Conservation (phyloP, 1,140 invertebrate genomes). For the Xylocopa sonorina region DNA sequence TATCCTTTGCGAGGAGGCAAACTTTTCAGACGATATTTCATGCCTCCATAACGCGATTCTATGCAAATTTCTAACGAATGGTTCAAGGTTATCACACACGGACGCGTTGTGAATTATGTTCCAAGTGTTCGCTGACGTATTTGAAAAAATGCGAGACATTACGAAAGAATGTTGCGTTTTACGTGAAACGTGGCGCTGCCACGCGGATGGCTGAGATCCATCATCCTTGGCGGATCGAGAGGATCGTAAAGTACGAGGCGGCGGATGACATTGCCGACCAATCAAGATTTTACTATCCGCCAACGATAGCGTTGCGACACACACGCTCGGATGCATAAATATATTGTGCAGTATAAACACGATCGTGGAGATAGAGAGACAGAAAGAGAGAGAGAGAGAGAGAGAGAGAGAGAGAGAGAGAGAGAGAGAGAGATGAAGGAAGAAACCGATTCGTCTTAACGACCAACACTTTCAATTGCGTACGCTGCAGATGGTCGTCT, state of each 20-base stretch:
- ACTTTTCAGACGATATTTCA: background rate
- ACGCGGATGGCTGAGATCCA: background rate
- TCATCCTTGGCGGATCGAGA: background rate
- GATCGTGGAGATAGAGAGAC: background rate
- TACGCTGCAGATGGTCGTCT: constrained; percentile 1
- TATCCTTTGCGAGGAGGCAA: too few species aligned
- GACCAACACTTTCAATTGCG: too few species aligned
- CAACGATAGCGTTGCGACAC: background rate
- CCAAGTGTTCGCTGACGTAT: background rate
- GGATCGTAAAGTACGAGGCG: background rate
- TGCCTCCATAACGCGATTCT: background rate
- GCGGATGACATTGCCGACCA: background rate
- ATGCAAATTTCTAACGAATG: background rate
- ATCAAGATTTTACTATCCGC: background rate
- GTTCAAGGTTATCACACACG: background rate
- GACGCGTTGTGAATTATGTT: background rate
- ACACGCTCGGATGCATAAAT: background rate
- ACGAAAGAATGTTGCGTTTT: background rate
- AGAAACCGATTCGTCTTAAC: too few species aligned
- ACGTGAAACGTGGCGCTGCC: background rate
- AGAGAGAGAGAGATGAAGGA: too few species aligned
- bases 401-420: too few species aligned
- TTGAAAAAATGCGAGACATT: background rate
- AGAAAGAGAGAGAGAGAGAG: too few species aligned
- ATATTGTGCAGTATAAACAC: background rate